phyloP scores from a whole-genome alignment of 92 coral and sea anemone species.

The Porites divaricata region DNA sequence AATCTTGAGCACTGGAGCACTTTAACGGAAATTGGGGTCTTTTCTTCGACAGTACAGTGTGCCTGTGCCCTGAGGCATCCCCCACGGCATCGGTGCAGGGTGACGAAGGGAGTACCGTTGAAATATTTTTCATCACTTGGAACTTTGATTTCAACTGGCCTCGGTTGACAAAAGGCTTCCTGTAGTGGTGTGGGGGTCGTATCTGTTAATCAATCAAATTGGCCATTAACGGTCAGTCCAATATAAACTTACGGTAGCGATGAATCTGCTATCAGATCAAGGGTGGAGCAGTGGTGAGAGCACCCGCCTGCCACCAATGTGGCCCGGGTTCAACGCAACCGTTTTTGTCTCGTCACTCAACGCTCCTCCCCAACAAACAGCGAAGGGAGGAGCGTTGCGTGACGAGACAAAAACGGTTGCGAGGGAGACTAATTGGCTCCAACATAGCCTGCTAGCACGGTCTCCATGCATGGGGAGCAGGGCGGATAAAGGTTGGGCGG shows the following conservation, averaged over 20 bases:
- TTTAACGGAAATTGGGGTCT: constrained; percentile 17
- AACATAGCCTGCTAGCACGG: too few species aligned
- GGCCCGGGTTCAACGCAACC: too few species aligned
- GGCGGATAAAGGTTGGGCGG: too few species aligned
- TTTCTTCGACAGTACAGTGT: constrained; percentile 45
- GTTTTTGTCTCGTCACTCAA: too few species aligned
- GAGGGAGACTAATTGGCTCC: too few species aligned
- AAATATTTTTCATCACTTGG: not conserved
- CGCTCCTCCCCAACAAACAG: too few species aligned
- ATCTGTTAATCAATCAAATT: constrained; percentile 2
- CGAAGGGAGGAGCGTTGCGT: too few species aligned
- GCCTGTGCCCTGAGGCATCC: constrained; percentile 12
- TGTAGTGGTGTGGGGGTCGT: not conserved
- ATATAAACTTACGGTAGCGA: not conserved
- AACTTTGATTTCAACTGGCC: constrained; percentile 9
- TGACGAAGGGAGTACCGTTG: constrained; percentile 8
- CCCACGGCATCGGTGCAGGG: constrained; percentile 54
- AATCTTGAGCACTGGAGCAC: not conserved
- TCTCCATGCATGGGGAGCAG: too few species aligned
- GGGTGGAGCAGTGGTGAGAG: too few species aligned
- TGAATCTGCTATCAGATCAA: not conserved
- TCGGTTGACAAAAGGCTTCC: not conserved
- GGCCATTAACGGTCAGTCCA: too few species aligned
- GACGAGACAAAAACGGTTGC: too few species aligned
- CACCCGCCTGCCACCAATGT: too few species aligned